Percentiles rank a stretch among this genome's conserved stretches.
These are phyloP conservation scores for Tribolium madens DNA, from an alignment of 1,140 invertebrate species.

Conservation along the genomic window DNA sequence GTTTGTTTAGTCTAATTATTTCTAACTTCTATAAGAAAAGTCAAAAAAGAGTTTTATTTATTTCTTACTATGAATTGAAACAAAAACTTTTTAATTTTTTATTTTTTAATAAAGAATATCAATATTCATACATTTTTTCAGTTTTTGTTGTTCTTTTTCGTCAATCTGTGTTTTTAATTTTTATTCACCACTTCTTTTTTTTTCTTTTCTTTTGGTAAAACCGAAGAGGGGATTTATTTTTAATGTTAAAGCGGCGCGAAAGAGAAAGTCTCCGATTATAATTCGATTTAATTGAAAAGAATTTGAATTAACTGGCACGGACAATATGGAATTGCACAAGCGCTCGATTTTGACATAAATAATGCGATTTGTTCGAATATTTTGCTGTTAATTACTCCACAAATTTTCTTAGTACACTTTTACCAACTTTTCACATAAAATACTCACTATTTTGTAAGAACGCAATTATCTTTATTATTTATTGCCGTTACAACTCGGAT, in stretches of 20 bases:
- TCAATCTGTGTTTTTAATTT: too few relatives aligned
- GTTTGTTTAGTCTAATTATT: too few relatives aligned
- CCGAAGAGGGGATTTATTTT: too few relatives aligned
- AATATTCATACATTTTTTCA: too few relatives aligned
- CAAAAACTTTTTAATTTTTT: too few relatives aligned
- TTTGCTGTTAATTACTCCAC: not conserved
- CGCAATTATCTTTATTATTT: not conserved
- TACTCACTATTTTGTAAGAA: not conserved
- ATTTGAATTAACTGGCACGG: slow-evolving; percentile 4
- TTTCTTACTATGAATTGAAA: too few relatives aligned
- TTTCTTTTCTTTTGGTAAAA: too few relatives aligned
- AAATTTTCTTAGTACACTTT: not conserved
- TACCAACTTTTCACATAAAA: not conserved
- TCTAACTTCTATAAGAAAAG: too few relatives aligned
- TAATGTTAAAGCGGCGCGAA: not conserved
- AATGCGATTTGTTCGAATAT: not conserved
- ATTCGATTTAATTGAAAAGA: slow-evolving; percentile 15
- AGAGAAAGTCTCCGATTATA: slow-evolving; percentile 9
- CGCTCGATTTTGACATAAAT: slow-evolving; percentile 2
- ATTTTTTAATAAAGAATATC: too few relatives aligned
- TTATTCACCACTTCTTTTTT: too few relatives aligned
- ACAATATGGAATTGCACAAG: slow-evolving; percentile 7
- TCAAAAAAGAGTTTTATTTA: too few relatives aligned
- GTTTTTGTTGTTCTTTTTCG: too few relatives aligned
- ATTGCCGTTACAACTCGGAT: not conserved